A percentile compares a stretch with the other conserved stretches of the same genome.
These are phyloP conservation scores for Bombus haemorrhoidalis DNA, from an alignment of 1,140 invertebrate species.

Conservation along the genomic window DNA sequence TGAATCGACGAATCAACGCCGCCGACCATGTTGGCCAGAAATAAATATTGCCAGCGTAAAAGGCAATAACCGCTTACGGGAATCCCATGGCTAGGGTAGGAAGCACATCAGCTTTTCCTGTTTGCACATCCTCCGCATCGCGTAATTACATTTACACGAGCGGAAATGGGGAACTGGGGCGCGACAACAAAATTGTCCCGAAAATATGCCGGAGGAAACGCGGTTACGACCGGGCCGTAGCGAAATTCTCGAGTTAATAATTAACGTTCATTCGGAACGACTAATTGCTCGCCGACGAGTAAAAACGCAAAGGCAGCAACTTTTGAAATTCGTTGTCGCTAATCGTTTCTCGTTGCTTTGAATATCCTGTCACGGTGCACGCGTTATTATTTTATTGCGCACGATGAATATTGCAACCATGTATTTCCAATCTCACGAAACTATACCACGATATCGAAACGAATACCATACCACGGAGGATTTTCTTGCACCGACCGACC, in stretches of 20 bases:
- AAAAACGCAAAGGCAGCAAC: neutral
- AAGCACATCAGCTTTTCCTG: conserved; percentile 3
- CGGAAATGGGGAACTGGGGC: conserved; percentile 14
- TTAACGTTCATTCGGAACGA: neutral
- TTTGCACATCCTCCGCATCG: conserved; percentile 6
- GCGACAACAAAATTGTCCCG: conserved; percentile 2
- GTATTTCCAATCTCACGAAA: no score
- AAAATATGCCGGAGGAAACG: conserved; percentile 11
- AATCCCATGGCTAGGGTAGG: neutral
- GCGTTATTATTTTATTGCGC: neutral
- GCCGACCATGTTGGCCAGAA: neutral
- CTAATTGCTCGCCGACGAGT: neutral
- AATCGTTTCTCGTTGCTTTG: neutral
- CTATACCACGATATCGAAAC: no score
- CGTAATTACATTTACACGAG: conserved; percentile 21
- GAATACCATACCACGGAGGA: no score
- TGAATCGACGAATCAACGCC: neutral
- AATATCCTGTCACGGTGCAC: neutral
- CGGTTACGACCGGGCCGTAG: neutral
- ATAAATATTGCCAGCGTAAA: neutral
- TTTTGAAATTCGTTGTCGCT: neutral
- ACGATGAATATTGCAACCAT: no score
- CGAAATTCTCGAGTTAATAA: conserved; percentile 7
- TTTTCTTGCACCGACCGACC: no score
- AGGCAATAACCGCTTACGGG: conserved; percentile 3